These are phyloP conservation scores for Vollenhovia emeryi DNA, from an alignment of 1,140 invertebrate species.

Conservation along the genomic window DNA sequence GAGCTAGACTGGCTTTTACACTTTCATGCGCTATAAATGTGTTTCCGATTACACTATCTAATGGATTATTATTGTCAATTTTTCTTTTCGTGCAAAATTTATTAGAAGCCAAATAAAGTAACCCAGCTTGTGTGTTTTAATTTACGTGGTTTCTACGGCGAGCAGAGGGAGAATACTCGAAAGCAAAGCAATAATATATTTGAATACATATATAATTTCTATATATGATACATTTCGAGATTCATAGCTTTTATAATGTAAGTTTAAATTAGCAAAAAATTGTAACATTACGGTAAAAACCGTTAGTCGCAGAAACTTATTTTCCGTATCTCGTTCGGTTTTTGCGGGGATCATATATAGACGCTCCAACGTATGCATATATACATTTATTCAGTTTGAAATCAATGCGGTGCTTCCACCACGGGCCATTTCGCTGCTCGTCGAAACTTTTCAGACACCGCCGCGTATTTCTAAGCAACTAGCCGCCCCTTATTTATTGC, in stretches of 20 bases:
- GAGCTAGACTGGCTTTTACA: slow-evolving; percentile 64
- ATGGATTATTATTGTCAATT: slow-evolving; percentile 65
- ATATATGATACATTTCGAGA: not conserved
- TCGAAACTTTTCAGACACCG: slow-evolving; percentile 62
- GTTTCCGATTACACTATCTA: slow-evolving; percentile 58
- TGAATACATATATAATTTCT: not conserved
- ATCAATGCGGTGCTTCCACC: slow-evolving; percentile 47
- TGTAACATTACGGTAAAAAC: not conserved
- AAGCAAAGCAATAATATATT: not conserved
- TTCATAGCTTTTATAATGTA: slow-evolving; percentile 5
- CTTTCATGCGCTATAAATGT: slow-evolving; percentile 60
- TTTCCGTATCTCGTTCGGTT: not conserved
- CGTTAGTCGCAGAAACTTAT: not conserved
- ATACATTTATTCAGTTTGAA: slow-evolving; percentile 50
- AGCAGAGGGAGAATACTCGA: not conserved
- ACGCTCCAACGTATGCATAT: slow-evolving; percentile 33
- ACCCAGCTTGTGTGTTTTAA: not conserved
- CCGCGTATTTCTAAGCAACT: slow-evolving; percentile 56
- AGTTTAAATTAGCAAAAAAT: not conserved
- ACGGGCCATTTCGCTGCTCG: slow-evolving; percentile 49
- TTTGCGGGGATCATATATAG: not conserved
- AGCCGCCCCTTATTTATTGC: slow-evolving; percentile 65
- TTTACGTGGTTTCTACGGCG: not conserved
- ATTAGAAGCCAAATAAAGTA: slow-evolving; percentile 20
- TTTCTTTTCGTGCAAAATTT: slow-evolving; percentile 34